Base-by-base conservation (phyloP, 64 coral and sea anemone genomes). In the Montipora efflorescens region DNA sequence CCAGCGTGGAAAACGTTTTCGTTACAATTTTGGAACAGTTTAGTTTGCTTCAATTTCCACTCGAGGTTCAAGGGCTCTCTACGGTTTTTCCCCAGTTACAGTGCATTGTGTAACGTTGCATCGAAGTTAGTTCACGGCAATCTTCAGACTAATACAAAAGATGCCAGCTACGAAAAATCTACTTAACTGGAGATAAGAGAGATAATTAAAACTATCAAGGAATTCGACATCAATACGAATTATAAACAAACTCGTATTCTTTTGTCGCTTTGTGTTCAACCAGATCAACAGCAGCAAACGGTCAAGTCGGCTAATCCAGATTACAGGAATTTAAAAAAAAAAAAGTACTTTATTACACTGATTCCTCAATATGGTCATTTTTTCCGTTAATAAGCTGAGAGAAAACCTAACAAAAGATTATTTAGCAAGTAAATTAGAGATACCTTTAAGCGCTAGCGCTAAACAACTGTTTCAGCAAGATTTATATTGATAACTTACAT, bases 161-260 rank as follows among this genome's bases (percentile, higher is more conserved):
- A 21, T 71, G 10, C 68, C 68, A 76, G 70, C 74, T 4, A 48
- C 18, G 16, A 85, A 67, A 25, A 83, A 67, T 46, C 6, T 66
- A 13, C 20, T 5, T 47, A 45, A 83, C 5, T 67, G 25, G 3
- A 59, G 61, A 64, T 16, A 64, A 64, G 58, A 58, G 18, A 71
- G 59, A 47, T 48, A 84, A 84, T 69, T 16, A 44, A 84, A 69
- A 64, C 59, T 7, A 70, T 85, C 46, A 19, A 70, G 66, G 45
- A 70, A 85, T 85, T 45, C 28, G 62, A 48, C 14, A 48, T 78
- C 47, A n/a, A 14, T 43, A 45, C 44, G 45, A 13, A n/a, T 78
- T 16, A 48, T 78, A 15, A 78, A 19, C 76, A 78, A 47, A 18
- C 13, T 48, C 4, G 15, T 16, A 18, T 78, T 78, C 74, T 78